Evolutionary conservation across 37 sponge, comb jelly and placozoan species (phyloP).

Genomic region (Cladorhizidae sp.): DNA sequence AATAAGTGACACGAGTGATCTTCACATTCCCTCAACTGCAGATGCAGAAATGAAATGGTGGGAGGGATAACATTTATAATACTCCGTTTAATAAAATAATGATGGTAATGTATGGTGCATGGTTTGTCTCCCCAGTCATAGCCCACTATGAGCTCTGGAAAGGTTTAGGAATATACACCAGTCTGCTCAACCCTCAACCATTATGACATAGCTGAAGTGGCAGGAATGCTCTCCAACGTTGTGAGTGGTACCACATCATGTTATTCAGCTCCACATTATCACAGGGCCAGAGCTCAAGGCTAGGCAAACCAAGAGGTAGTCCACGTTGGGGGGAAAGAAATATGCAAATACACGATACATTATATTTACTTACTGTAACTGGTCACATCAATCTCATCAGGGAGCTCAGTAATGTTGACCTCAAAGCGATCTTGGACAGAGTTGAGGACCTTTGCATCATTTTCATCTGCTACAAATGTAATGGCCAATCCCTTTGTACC

Average conservation of each 20-base stretch:
- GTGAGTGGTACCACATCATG: slow-evolving; percentile 23
- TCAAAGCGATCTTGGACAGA: slow-evolving; percentile 98
- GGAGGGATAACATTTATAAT: not conserved
- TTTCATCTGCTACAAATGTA: slow-evolving; percentile 96
- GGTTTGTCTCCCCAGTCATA: slow-evolving; percentile 84
- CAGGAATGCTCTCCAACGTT: slow-evolving; percentile 23
- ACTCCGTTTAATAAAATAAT: not conserved
- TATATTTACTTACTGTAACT: slow-evolving; percentile 88
- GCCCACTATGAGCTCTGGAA: slow-evolving; percentile 76
- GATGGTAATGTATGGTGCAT: slow-evolving; percentile 77
- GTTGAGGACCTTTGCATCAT: slow-evolving; percentile 91
- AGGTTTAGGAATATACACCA: slow-evolving; percentile 89
- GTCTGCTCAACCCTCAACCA: slow-evolving; percentile 18
- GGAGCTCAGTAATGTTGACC: slow-evolving; percentile 95
- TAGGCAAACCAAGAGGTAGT: slow-evolving; percentile 56
- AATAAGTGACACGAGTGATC: no score
- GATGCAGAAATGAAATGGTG: no score
- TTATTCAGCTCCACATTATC: slow-evolving; percentile 3
- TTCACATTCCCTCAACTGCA: no score
- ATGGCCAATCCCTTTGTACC: slow-evolving; percentile 98
- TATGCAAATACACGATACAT: not conserved
- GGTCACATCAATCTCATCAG: slow-evolving; percentile 93
- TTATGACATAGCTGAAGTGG: not conserved
- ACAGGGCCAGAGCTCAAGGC: slow-evolving; percentile 38
- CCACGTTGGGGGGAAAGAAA: not conserved